Conservation (phyloP, 2,113 vertebrate species). For the Cisticola juncidis region DNA sequence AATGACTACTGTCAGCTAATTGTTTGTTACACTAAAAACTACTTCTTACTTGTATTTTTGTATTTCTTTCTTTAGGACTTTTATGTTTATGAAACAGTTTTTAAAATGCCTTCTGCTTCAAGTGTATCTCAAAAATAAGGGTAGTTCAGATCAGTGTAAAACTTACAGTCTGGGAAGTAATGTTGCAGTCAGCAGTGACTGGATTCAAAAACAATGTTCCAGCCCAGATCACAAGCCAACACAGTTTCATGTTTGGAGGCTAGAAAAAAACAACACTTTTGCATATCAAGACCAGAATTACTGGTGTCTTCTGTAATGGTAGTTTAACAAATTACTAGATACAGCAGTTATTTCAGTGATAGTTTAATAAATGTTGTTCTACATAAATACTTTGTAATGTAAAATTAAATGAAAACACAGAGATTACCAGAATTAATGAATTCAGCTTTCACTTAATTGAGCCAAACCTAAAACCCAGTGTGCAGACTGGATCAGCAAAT, state of each 20-base stretch:
- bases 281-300: neutral
- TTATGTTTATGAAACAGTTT: neutral
- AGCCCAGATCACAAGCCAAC: constrained; percentile 23
- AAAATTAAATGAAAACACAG: neutral
- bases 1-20: neutral
- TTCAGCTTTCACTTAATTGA: neutral
- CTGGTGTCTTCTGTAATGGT: neutral
- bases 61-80: neutral
- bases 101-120: neutral
- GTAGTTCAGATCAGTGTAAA: neutral
- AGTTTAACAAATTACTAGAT: neutral
- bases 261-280: constrained; percentile 40
- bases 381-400: neutral
- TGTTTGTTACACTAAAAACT: neutral
- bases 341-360: neutral
- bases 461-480: neutral
- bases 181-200: constrained; percentile 16
- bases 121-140: neutral
- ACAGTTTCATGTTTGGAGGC: constrained; percentile 64
- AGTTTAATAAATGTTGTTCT: neutral
- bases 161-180: constrained; percentile 70
- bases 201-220: constrained; percentile 36
- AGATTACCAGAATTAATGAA: neutral
- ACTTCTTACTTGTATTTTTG: neutral
- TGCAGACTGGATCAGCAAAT: neutral